Evolutionary conservation across 2,113 vertebrate genomes (phyloP).

Genomic region (Dromaius novaehollandiae): DNA sequence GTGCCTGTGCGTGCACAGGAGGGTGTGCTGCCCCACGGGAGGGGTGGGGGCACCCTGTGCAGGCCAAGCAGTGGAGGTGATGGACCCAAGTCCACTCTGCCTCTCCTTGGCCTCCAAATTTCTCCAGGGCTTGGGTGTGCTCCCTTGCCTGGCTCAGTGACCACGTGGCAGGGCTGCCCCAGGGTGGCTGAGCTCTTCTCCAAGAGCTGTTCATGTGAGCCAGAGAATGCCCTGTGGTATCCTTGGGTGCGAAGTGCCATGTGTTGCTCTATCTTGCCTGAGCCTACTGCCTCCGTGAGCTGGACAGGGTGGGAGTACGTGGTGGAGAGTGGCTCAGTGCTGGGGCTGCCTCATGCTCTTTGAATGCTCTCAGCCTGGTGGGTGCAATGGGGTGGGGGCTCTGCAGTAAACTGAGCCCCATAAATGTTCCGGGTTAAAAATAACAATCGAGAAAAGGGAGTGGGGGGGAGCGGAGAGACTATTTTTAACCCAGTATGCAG

Average conservation of each 20-base stretch:
- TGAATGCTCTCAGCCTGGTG: not conserved
- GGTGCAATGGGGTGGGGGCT: constrained; percentile 8
- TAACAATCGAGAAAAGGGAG: constrained; percentile 19
- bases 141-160: not conserved
- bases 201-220: not conserved
- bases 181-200: not conserved
- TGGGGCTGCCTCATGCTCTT: not conserved
- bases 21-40: not conserved
- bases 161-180: not conserved
- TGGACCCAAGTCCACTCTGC: not conserved
- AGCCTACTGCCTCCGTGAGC: not conserved
- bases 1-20: not conserved
- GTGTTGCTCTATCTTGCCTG: not conserved
- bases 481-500: constrained; percentile 52
- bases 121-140: not conserved
- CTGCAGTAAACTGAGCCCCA: constrained; percentile 27
- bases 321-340: not conserved
- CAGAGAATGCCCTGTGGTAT: not conserved
- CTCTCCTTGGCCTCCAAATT: not conserved
- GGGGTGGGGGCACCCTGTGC: not conserved
- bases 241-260: not conserved
- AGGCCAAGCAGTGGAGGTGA: not conserved
- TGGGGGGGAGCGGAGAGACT: constrained; percentile 3
- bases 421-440: constrained; percentile 48
- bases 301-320: not conserved